phyloP scores from a whole-genome alignment of 2,113 vertebrate genomes.

The Sus scrofa region DNA sequence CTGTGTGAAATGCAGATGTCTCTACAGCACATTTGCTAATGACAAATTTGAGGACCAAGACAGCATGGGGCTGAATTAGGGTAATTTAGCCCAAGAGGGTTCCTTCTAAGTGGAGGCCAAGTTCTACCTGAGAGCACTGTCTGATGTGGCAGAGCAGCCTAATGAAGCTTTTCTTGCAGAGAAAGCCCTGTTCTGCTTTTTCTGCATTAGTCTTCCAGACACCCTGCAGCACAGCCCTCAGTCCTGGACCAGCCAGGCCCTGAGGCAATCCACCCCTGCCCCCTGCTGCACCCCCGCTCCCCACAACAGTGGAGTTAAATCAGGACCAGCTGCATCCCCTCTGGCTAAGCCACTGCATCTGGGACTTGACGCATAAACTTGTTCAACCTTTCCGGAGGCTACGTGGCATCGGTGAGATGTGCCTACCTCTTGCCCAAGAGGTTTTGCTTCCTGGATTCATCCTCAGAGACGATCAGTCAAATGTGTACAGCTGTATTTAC shows the following conservation, averaged over 20 bases:
- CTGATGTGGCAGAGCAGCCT: background rate
- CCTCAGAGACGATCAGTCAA: background rate
- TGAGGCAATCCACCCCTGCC: background rate
- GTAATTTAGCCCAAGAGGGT: constrained; percentile 70
- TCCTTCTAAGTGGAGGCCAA: constrained; percentile 38
- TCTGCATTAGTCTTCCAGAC: background rate
- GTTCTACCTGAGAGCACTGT: background rate
- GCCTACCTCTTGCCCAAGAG: background rate
- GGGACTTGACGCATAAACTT: background rate
- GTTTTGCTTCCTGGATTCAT: constrained; percentile 41
- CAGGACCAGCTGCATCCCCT: background rate
- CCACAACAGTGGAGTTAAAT: background rate
- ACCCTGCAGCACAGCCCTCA: background rate
- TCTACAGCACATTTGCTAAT: constrained; percentile 56
- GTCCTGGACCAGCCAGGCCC: background rate
- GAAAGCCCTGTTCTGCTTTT: background rate
- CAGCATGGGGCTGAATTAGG: constrained; percentile 70
- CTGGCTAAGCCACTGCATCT: background rate
- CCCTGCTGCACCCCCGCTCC: fast-evolving
- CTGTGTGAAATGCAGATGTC: constrained; percentile 45
- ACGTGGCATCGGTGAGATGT: background rate
- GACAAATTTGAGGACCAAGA: constrained; percentile 60
- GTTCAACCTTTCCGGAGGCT: constrained; percentile 51
- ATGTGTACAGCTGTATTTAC: constrained; percentile 73
- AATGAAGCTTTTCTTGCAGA: background rate